Evolutionary conservation across 1,140 invertebrate species (phyloP), one percentile per base, ranked within the genome.

Genomic region (Drosophila lacertosa): DNA sequence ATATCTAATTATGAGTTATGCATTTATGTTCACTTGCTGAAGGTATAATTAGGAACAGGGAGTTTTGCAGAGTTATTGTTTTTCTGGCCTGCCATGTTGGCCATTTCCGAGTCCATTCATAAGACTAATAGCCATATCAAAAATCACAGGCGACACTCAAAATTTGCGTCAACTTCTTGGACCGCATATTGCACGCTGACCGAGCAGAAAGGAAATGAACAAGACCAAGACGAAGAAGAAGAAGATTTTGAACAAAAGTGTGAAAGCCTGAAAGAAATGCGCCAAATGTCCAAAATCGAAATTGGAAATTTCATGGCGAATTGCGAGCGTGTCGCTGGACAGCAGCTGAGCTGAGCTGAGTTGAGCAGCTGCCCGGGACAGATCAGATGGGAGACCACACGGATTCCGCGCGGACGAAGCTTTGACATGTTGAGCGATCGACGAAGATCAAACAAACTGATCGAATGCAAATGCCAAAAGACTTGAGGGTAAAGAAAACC

Each of bases 231-330:
- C n/a, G n/a, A 24, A 22, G 20, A 2, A 13, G 44, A 35, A 42
- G 29, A 13, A 37, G 5, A 20, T 4, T 35, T 26, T 26, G n/a
- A 37, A 13, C 42, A 35, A 65, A 45, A 16, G 44, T 10, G 50
- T 33, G 9, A 79, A 71, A 68, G 48, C 20, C 16, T 29, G 40
- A 37, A 39, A 66, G 62, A 67, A 72, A 72, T 66, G 39, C 39
- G 15, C 13, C 4, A 29, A 29, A 37, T 62, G 58, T 69, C 78
- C 79, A 75, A 59, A 77, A 75, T 69, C 6, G 26, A 2, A 29
- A 29, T 6, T 44, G 65, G 32, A 64, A 86, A 86, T 86, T 86
- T 82, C 82, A 82, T 82, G 83, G 77, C 74, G 39, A 88, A 89
- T 86, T 66, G 45, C 26, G 24, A 86, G 80, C 81, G 81, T 84